Percentiles rank a stretch among this genome's conserved stretches.
Evolutionary conservation across 2,888 invertebrate genomes (phyloP).

Genomic region (Leucozona laternaria): DNA sequence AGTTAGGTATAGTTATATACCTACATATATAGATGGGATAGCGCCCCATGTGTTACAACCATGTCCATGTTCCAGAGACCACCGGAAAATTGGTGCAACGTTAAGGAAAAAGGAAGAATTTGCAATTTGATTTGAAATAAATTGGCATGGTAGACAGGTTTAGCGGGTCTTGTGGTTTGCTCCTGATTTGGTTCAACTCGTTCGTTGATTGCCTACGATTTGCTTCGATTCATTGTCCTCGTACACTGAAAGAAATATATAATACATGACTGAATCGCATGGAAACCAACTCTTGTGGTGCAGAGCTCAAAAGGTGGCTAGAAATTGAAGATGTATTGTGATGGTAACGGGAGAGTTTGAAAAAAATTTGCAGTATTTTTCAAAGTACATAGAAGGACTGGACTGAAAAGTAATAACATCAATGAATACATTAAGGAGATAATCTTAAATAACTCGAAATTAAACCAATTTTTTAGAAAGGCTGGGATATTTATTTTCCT

Average conservation of each 20-base stretch:
- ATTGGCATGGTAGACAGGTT: constrained; percentile 72
- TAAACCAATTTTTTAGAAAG: too few relatives aligned
- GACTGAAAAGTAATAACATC: too few relatives aligned
- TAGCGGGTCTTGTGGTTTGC: constrained; percentile 69
- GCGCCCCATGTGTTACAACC: constrained; percentile 43
- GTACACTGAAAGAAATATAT: constrained; percentile 23
- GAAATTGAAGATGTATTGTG: too few relatives aligned
- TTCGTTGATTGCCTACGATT: constrained; percentile 68
- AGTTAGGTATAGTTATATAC: background rate
- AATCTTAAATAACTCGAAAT: too few relatives aligned
- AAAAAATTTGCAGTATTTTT: too few relatives aligned
- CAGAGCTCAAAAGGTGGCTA: too few relatives aligned
- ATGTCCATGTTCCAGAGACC: constrained; percentile 43
- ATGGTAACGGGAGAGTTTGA: too few relatives aligned
- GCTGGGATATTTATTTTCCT: too few relatives aligned
- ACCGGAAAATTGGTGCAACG: constrained; percentile 60
- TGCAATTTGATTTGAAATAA: constrained; percentile 74
- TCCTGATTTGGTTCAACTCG: constrained; percentile 73
- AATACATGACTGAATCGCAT: too few relatives aligned
- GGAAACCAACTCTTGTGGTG: too few relatives aligned
- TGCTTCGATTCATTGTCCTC: constrained; percentile 59
- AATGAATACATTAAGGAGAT: too few relatives aligned
- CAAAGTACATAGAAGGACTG: too few relatives aligned
- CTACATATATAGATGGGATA: constrained; percentile 18
- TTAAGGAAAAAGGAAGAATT: constrained; percentile 48